Evolutionary conservation across 2,113 vertebrate species (phyloP), one percentile per base, ranked within the genome.

Genomic region (Catharus fuscescens): DNA sequence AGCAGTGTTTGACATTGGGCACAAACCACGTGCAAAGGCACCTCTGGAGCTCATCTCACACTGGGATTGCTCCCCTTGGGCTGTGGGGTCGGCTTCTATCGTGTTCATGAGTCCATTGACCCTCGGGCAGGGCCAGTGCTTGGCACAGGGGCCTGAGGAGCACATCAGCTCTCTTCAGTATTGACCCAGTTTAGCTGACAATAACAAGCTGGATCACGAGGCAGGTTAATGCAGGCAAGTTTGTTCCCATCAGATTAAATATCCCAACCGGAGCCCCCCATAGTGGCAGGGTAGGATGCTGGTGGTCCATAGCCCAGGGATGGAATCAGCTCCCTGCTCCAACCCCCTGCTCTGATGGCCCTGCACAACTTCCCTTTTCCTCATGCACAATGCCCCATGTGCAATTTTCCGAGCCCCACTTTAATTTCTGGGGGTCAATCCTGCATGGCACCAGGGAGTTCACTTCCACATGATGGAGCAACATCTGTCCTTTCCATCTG

Each of bases 31-130:
- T 42, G 62, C 72, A 60, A 67, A 77, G 44, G 40, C 72, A 7
- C 18, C 48, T 80, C 62, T 62, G 18, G 67, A 52, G 66, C 91
- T 60, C 28, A 2, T 38, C 52, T 38, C 36, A 29, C 4, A 0
- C 56, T 7, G 40, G 20, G 0, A 0, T 52, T 40, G 16, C 14
- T 45, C 38, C 76, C 38, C 5, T 40, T 1, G 1, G 38, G 29
- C 14, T 28, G 17, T 1, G 6, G 66, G 65, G 34, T 56, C 2
- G 0, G 29, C 21, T 80, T 57, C 40, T 6, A 2, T 28, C 0
- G 0, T 1, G 0, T 16, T 36, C 5, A 1, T 0, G 8, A 18
- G 18, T 13, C 9, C 36, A 5, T 1, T 7, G 1, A 28, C 9
- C 52, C 31, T 44, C 0, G 0, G 59, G 45, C 32, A 59, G 80